phyloP scores from a whole-genome alignment of 2,888 invertebrate species.

The Rhorus exstirpatorius region DNA sequence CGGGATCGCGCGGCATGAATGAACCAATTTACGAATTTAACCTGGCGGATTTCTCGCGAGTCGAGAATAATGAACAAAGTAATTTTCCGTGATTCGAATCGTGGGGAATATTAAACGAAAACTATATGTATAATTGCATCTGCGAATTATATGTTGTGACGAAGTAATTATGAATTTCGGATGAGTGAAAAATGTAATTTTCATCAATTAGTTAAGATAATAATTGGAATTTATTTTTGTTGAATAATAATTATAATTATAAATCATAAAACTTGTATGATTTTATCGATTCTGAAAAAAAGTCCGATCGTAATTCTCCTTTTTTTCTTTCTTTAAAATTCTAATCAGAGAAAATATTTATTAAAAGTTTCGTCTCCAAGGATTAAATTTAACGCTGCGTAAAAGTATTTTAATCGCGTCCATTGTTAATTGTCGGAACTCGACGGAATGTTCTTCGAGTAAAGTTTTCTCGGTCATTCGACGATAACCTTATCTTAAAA shows the following conservation, averaged over 20 bases:
- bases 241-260: no score
- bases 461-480: not conserved
- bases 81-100: constrained; percentile 16
- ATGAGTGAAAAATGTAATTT: no score
- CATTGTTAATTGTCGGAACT: constrained; percentile 9
- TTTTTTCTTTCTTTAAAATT: no score
- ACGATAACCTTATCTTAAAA: constrained; percentile 15
- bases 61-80: constrained; percentile 1
- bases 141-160: not conserved
- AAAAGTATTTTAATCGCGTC: not conserved
- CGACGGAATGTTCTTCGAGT: not conserved
- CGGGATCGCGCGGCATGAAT: constrained; percentile 39
- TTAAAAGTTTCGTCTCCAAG: no score
- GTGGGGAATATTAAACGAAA: not conserved
- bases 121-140: not conserved
- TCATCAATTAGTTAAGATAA: no score
- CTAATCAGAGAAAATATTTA: no score
- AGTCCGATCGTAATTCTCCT: no score
- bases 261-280: no score
- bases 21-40: constrained; percentile 54
- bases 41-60: constrained; percentile 23
- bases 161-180: constrained; percentile 16
- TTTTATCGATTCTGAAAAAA: no score
- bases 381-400: no score
- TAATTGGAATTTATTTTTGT: no score